A percentile compares a stretch with the other conserved stretches of the same genome.
These are phyloP conservation scores for Steinernema feltiae DNA, from an alignment of 1,140 invertebrate species.

Conservation along the genomic window DNA sequence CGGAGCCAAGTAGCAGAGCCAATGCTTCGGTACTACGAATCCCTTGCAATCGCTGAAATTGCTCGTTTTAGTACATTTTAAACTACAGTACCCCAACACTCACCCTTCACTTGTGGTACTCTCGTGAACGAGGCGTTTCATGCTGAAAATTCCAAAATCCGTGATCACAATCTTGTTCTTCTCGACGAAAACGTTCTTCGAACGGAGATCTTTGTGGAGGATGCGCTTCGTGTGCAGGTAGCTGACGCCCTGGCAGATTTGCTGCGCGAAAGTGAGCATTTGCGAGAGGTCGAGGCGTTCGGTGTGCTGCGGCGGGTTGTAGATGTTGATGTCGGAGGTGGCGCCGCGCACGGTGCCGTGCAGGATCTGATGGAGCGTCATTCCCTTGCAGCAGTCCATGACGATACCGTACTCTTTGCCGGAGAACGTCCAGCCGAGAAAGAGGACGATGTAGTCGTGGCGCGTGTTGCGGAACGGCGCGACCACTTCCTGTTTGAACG, in stretches of 20 bases:
- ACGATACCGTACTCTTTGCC: slow-evolving; percentile 91
- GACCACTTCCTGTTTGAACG: slow-evolving; percentile 87
- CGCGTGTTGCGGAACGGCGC: slow-evolving; percentile 88
- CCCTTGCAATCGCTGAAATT: slow-evolving; percentile 49
- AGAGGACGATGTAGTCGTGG: slow-evolving; percentile 95
- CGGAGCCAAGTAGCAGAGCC: slow-evolving; percentile 93
- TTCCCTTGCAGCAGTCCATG: slow-evolving; percentile 88
- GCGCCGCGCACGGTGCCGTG: background rate
- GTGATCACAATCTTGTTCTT: slow-evolving; percentile 76
- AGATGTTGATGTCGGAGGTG: slow-evolving; percentile 18
- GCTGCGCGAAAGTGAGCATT: slow-evolving; percentile 83
- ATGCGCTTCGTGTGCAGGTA: slow-evolving; percentile 96
- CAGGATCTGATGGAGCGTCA: slow-evolving; percentile 65
- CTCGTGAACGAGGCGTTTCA: slow-evolving; percentile 71
- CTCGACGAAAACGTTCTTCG: slow-evolving; percentile 96
- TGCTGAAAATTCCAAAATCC: slow-evolving; percentile 96
- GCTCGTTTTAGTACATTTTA: background rate
- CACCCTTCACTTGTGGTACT: background rate
- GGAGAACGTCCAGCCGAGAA: slow-evolving; percentile 99
- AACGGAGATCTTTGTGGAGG: slow-evolving; percentile 95
- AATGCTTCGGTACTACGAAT: slow-evolving; percentile 85
- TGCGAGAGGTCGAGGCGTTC: slow-evolving; percentile 77
- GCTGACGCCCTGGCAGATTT: slow-evolving; percentile 97
- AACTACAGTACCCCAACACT: background rate
- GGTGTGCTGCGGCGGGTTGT: slow-evolving; percentile 63